Base-by-base conservation (phyloP, 2,113 vertebrate species). In the Oncorhynchus masou region DNA sequence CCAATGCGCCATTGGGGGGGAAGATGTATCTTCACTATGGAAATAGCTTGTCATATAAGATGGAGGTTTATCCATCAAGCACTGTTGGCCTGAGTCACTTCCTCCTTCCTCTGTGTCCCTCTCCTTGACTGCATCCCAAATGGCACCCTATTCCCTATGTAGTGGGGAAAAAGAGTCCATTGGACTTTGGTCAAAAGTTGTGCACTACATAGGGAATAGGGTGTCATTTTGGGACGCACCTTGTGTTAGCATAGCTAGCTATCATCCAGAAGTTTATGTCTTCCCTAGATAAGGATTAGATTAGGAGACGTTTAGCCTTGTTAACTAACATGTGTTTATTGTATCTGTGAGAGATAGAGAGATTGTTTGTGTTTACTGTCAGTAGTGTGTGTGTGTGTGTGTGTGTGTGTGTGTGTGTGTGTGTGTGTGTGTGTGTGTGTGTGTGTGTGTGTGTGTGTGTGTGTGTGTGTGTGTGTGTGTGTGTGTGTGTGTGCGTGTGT, bases 391-490 rank as follows among this genome's bases (percentile, higher is more conserved):
- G 25, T 27, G 11, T 66, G 3, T 62, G 57, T 62, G 57, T 60
- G 25, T n/a, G 71, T 64, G 57, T 31, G 49, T 57, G 48, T 71
- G 24, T 57, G 24, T 29, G 48, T 71, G 48, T 29, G 49, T 25
- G 27, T 62, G 71, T 73, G 54, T 72, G 48, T 72, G 31, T 59
- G 70, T 72, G 51, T 62, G 71, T 60, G 54, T 29, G 27, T 2
- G 34, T 9, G 19, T 81, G 78, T 60, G 49, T 66, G 12, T 15
- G 9, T 25, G 6, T 0, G n/a, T 66, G 64, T 7, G 34, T 7
- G 12, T 15, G 3, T 66, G 11, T 4, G n/a, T n/a, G 20, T 34
- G 51, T 25, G 48, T 29, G 22, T 15, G 24, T 20, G 22, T 51
- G 19, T n/a, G 57, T 6, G 19, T 6, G 57, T n/a, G 54, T 4